Conservation (phyloP, 2,797 vertebrate genomes). For the Syncerus caffer region DNA sequence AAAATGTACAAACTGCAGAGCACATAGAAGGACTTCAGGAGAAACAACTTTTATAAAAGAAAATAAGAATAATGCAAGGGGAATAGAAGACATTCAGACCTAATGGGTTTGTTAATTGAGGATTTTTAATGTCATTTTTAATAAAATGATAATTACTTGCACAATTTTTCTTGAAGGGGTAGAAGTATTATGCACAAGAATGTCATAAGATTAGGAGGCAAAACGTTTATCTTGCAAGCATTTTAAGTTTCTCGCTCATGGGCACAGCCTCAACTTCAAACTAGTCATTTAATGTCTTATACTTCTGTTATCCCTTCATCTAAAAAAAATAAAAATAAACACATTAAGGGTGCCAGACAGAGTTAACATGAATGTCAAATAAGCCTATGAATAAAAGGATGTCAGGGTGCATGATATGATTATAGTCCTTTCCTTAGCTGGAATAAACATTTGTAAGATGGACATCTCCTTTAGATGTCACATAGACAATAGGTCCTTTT, state of each 20-base stretch:
- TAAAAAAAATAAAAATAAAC: neutral
- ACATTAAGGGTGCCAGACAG: neutral
- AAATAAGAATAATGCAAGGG: neutral
- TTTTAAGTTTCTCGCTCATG: neutral
- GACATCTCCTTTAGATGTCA: neutral
- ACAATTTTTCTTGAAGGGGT: neutral
- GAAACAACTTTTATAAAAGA: constrained; percentile 49
- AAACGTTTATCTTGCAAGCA: neutral
- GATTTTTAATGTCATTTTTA: constrained; percentile 20
- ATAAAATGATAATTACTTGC: constrained; percentile 23
- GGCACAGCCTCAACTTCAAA: neutral
- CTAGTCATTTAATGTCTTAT: neutral
- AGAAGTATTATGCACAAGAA: neutral
- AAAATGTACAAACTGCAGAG: constrained; percentile 32
- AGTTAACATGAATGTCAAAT: neutral
- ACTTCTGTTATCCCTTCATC: neutral
- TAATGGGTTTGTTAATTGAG: constrained; percentile 37
- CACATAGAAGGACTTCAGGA: neutral
- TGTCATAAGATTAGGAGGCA: neutral
- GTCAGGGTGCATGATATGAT: neutral
- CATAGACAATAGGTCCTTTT: neutral
- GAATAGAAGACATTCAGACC: neutral
- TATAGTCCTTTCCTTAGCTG: neutral
- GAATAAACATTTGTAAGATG: neutral
- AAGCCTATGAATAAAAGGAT: neutral